phyloP scores from a whole-genome alignment of 2,113 vertebrate genomes.

The Engraulis encrasicolus region DNA sequence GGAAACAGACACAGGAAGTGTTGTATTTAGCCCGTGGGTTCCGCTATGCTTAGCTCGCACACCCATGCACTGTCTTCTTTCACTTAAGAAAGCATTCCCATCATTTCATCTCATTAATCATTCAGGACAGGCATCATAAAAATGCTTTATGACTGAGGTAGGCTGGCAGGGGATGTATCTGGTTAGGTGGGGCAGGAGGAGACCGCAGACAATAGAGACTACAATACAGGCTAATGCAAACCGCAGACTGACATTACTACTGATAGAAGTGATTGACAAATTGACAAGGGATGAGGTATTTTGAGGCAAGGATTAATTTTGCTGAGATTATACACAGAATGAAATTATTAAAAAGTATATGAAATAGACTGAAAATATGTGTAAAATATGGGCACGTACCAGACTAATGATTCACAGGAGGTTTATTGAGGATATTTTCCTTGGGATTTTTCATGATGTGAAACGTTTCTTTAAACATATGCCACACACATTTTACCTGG shows the following conservation, averaged over 20 bases:
- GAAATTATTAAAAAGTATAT: too few species aligned
- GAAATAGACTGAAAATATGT: too few species aligned
- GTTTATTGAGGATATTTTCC: too few species aligned
- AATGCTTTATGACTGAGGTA: neutral
- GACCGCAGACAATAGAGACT: neutral
- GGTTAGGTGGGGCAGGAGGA: neutral
- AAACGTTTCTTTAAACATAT: too few species aligned
- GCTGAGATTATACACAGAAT: neutral
- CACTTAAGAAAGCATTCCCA: neutral
- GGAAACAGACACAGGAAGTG: neutral
- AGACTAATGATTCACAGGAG: too few species aligned
- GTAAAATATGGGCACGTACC: too few species aligned
- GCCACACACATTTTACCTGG: too few species aligned
- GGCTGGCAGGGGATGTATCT: neutral
- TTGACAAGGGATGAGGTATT: neutral
- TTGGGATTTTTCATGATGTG: too few species aligned
- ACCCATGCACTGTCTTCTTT: neutral
- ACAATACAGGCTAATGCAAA: too few species aligned
- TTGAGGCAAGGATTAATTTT: neutral
- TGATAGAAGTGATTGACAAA: neutral
- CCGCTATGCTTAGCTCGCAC: neutral
- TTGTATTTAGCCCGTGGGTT: neutral
- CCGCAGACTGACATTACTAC: neutral
- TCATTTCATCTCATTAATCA: conserved; percentile 4
- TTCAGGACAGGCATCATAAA: neutral